Percentiles rank a stretch among this genome's conserved stretches.
These are phyloP conservation scores for Papilio demoleus DNA, from an alignment of 2,888 invertebrate species.

Conservation along the genomic window DNA sequence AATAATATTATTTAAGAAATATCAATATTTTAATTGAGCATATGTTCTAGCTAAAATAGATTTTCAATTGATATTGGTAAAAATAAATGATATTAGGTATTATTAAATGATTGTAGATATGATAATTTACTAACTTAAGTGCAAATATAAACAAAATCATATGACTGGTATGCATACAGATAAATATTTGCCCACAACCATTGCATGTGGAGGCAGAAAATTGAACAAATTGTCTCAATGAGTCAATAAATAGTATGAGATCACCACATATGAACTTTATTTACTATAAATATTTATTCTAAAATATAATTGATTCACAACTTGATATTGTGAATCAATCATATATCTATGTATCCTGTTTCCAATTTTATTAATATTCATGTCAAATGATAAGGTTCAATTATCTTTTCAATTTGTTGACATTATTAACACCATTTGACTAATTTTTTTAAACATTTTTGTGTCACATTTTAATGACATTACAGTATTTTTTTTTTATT, in stretches of 20 bases:
- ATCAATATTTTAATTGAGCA: no score
- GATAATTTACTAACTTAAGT: neutral
- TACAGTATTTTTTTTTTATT: no score
- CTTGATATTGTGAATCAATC: neutral
- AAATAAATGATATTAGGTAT: no score
- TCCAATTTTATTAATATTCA: neutral
- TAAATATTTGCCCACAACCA: neutral
- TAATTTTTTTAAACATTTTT: no score
- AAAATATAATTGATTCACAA: neutral
- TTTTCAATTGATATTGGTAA: no score
- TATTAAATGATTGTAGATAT: neutral
- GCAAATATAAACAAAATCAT: neutral
- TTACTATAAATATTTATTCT: slow-evolving; percentile 6
- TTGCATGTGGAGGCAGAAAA: slow-evolving; percentile 3
- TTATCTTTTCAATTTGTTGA: slow-evolving; percentile 2
- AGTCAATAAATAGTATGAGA: slow-evolving; percentile 46
- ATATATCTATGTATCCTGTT: neutral
- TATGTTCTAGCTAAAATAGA: no score
- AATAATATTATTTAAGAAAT: no score
- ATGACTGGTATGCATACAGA: neutral
- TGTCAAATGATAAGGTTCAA: slow-evolving; percentile 1
- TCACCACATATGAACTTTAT: slow-evolving; percentile 18
- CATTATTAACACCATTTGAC: no score
- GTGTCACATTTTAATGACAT: no score
- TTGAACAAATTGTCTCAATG: slow-evolving; percentile 19